Conservation (phyloP, 2,888 invertebrate genomes). For the Lagria hirta region DNA sequence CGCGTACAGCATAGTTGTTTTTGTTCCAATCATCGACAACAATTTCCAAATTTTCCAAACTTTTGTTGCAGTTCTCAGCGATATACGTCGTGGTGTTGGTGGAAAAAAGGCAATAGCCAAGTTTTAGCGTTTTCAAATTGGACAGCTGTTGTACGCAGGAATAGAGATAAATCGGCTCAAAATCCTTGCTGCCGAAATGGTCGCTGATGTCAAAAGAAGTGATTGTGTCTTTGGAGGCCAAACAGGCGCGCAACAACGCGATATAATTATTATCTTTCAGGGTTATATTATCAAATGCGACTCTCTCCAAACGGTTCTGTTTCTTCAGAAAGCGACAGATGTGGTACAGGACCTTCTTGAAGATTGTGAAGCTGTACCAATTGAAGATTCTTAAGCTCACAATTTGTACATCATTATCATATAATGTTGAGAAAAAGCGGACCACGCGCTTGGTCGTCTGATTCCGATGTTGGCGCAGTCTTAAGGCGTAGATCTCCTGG, state of each 20-base stretch:
- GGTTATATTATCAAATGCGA: slow-evolving; percentile 54
- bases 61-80: slow-evolving; percentile 48
- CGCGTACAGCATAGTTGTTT: slow-evolving; percentile 50
- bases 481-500: no score
- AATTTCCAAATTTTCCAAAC: slow-evolving; percentile 50
- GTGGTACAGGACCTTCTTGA: slow-evolving; percentile 48
- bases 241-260: slow-evolving; percentile 52
- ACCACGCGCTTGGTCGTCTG: slow-evolving; percentile 51
- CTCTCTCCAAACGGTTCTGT: slow-evolving; percentile 50
- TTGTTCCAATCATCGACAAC: slow-evolving; percentile 53
- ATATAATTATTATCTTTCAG: slow-evolving; percentile 53
- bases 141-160: slow-evolving; percentile 49
- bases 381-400: slow-evolving; percentile 53
- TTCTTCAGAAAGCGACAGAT: slow-evolving; percentile 47
- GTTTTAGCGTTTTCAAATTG: slow-evolving; percentile 49
- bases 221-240: slow-evolving; percentile 48
- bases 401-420: slow-evolving; percentile 49
- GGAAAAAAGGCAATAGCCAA: slow-evolving; percentile 56
- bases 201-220: slow-evolving; percentile 52
- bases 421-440: slow-evolving; percentile 43
- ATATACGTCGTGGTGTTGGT: slow-evolving; percentile 52
- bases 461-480: no score
- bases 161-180: slow-evolving; percentile 37
- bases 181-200: slow-evolving; percentile 53
- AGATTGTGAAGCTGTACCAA: slow-evolving; percentile 55